These are phyloP conservation scores for Celastrina argiolus DNA, from an alignment of 2,888 invertebrate genomes.

Conservation along the genomic window DNA sequence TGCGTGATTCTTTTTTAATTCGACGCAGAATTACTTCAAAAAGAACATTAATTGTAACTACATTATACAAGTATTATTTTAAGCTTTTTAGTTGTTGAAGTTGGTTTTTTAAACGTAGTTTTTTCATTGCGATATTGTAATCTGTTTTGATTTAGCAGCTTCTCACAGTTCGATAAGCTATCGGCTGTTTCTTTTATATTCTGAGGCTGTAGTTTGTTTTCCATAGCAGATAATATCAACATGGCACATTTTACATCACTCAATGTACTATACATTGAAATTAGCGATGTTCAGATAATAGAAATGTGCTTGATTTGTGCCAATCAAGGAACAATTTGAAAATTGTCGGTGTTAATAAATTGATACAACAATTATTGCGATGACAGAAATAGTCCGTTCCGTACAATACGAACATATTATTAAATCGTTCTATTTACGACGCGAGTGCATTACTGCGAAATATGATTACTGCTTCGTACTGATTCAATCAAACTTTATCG, in stretches of 20 bases:
- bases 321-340: constrained; percentile 21
- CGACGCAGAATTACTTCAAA: no score
- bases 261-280: not conserved
- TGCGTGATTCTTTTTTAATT: no score
- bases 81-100: no score
- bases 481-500: not conserved
- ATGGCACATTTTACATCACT: not conserved
- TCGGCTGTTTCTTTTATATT: no score
- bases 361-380: constrained; percentile 15
- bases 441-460: constrained; percentile 10
- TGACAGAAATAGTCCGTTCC: constrained; percentile 13
- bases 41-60: no score
- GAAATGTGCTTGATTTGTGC: constrained; percentile 5
- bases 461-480: constrained; percentile 11
- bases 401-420: constrained; percentile 15
- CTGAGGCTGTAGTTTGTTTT: no score
- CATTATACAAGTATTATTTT: no score
- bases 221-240: no score
- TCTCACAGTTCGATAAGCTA: no score
- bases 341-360: constrained; percentile 16
- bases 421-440: constrained; percentile 20
- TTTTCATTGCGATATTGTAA: no score
- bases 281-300: constrained; percentile 6
- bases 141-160: no score
- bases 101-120: no score